phyloP scores from a whole-genome alignment of 1,140 invertebrate genomes.

The Aricia agestis region DNA sequence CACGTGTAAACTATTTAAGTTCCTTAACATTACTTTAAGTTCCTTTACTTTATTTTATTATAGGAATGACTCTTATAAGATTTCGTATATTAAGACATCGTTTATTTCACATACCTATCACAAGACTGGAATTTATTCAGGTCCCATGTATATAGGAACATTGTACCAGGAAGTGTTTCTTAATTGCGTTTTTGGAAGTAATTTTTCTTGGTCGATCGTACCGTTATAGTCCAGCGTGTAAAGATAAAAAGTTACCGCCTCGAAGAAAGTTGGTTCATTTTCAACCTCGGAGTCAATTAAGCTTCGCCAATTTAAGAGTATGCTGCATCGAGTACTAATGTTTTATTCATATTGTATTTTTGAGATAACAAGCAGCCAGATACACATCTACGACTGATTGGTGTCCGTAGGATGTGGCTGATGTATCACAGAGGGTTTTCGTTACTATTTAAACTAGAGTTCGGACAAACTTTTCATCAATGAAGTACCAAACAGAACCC shows the following conservation, averaged over 20 bases:
- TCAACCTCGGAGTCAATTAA: slow-evolving; percentile 73
- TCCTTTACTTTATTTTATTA: too few relatives aligned
- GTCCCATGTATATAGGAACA: not conserved
- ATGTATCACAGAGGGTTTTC: slow-evolving; percentile 19
- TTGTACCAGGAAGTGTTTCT: slow-evolving; percentile 14
- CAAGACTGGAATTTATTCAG: not conserved
- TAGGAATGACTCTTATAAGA: too few relatives aligned
- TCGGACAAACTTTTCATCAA: too few relatives aligned
- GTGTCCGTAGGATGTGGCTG: slow-evolving; percentile 43
- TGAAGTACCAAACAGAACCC: too few relatives aligned
- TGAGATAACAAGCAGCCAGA: slow-evolving; percentile 73
- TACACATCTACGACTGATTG: slow-evolving; percentile 71
- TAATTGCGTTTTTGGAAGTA: slow-evolving; percentile 17
- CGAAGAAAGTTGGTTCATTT: slow-evolving; percentile 56
- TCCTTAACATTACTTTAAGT: too few relatives aligned
- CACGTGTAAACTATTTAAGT: too few relatives aligned
- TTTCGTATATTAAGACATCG: too few relatives aligned
- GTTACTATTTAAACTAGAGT: too few relatives aligned
- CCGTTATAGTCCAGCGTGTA: slow-evolving; percentile 22
- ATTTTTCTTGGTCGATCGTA: slow-evolving; percentile 18
- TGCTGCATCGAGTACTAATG: slow-evolving; percentile 55
- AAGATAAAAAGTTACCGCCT: slow-evolving; percentile 23
- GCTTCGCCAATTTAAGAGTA: slow-evolving; percentile 69
- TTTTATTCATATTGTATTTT: slow-evolving; percentile 75
- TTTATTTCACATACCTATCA: too few relatives aligned